Evolutionary conservation across 2,113 vertebrate species (phyloP).

Genomic region (Syrrhaptes paradoxus): DNA sequence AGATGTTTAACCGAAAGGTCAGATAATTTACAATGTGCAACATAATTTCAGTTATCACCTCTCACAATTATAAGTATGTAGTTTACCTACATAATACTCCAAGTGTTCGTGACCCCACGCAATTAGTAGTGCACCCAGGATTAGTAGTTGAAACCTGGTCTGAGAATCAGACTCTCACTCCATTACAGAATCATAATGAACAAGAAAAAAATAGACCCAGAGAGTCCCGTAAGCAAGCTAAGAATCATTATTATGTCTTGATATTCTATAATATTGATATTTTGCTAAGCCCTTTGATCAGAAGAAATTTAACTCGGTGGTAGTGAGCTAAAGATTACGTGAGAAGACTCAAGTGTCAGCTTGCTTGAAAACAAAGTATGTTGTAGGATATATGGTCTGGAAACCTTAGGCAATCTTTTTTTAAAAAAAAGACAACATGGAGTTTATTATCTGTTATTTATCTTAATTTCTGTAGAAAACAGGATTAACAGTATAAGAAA

Average conservation of each 20-base stretch:
- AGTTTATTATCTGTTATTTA: background rate
- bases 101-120: background rate
- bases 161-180: background rate
- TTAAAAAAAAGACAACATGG: background rate
- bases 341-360: background rate
- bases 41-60: background rate
- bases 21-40: slow-evolving; percentile 29
- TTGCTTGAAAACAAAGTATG: background rate
- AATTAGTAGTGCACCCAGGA: background rate
- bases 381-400: background rate
- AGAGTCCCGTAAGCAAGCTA: background rate
- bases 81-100: background rate
- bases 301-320: background rate
- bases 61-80: background rate
- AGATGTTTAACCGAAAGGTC: background rate
- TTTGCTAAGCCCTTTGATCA: background rate
- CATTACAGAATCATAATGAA: background rate
- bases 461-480: background rate
- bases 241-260: background rate
- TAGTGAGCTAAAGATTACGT: background rate
- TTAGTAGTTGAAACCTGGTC: background rate
- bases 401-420: background rate
- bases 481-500: background rate
- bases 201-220: background rate
- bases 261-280: background rate